Base-by-base conservation (phyloP, 2,888 invertebrate genomes). In the Bhutanitis thaidina region DNA sequence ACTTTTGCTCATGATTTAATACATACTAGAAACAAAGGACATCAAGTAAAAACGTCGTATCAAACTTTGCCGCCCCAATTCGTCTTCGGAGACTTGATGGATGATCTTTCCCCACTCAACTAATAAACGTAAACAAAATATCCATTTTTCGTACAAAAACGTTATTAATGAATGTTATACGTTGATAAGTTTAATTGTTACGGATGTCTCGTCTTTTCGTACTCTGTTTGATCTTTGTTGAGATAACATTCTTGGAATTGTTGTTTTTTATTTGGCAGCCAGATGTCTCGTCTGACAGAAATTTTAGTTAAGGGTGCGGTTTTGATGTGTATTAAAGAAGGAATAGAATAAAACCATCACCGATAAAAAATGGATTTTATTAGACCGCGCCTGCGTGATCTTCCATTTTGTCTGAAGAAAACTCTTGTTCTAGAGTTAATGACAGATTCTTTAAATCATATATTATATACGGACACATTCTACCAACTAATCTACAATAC, bases 41-140 rank as follows among this genome's bases (percentile, higher is more conserved):
- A 27, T 52, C 43, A 43, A 52, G 52, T 46, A 35, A 36, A 10
- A 38, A 12, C 32, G 25, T 27, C 43, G 37, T 34, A 47, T 52
- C 41, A 52, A 52, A 52, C 52, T 52, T 52, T 47, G 41, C 43
- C 64, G 55, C 56, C 60, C 73, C 76, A 77, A 85, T 86, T 78
- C 84, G 73, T 85, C 85, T 81, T 79, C 71, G 62, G 64, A 69
- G 57, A 45, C 68, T 75, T 86, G 87, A 88, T 88, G 77, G 85
- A 88, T 88, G 85, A 73, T 65, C 65, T 70, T 64, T 71, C 78
- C 66, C 74, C 81, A 79, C 81, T 83, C 71, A 70, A 79, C 80
- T 85, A 81, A 87, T 86, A 86, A 86, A 88, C 79, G 85, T 88
- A 87, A 88, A 88, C 88, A 88, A 86, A 85, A 79, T 77, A 77